Evolutionary conservation across 2,888 invertebrate genomes (phyloP).

Genomic region (Tromatobia lineatoria): DNA sequence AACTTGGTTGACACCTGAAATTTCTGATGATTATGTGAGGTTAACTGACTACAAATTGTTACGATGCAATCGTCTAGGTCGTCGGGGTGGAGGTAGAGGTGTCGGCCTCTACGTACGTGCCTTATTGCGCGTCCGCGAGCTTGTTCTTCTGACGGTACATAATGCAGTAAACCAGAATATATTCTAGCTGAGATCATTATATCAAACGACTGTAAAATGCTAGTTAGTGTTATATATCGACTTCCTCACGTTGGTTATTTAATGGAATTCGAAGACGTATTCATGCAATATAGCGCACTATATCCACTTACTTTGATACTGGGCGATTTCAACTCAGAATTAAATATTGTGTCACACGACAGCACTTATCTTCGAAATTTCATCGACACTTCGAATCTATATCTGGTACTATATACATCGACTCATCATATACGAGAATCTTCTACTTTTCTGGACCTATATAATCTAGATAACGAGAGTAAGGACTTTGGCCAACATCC

Average conservation of each 20-base stretch:
- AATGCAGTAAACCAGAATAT: slow-evolving; percentile 21
- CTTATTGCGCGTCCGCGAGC: neutral
- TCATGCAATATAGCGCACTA: neutral
- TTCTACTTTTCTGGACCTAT: slow-evolving; percentile 10
- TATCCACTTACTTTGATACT: neutral
- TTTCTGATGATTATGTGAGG: neutral
- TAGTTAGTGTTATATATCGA: neutral
- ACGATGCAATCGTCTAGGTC: neutral
- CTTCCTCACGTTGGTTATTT: slow-evolving; percentile 11
- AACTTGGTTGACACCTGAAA: slow-evolving; percentile 7
- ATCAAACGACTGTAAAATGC: neutral
- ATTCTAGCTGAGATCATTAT: neutral
- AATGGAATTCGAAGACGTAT: neutral
- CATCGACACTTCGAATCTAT: neutral
- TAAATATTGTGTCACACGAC: neutral
- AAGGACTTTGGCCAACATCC: slow-evolving; percentile 1
- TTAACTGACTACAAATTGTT: neutral
- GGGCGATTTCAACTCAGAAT: slow-evolving; percentile 16
- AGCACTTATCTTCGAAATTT: slow-evolving; percentile 10
- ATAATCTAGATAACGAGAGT: slow-evolving; percentile 13
- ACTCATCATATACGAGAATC: slow-evolving; percentile 3
- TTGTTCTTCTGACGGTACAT: slow-evolving; percentile 4
- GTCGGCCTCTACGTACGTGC: slow-evolving; percentile 10
- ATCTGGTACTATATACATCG: neutral
- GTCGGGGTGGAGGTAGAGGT: slow-evolving; percentile 3